Evolutionary conservation across 2,113 vertebrate genomes (phyloP), one percentile per base, ranked within the genome.

Genomic region (Channa maculata): DNA sequence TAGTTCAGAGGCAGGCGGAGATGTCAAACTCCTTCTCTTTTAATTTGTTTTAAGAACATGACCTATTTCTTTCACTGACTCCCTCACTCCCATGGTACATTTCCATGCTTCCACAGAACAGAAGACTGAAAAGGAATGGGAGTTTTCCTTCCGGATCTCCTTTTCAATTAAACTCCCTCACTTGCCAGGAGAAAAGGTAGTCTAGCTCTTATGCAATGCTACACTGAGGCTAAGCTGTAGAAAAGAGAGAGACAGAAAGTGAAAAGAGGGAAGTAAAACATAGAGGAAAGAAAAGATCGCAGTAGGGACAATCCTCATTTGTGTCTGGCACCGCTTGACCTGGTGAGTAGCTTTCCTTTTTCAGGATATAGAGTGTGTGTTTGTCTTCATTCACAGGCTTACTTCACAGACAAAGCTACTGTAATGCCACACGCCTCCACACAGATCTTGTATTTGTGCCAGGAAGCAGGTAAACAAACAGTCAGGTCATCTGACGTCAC

Each of bases 101-200:
- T 80, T 87, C 82, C 49, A 38, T 74, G 87, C 84, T 80, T 89
- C 88, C 74, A 86, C 73, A 84, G 77, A 90, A 86, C 58, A 76
- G 74, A 79, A 80, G 77, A 65, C 80, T 83, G 83, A 82, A 91
- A 77, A 85, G 77, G 61, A 90, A 88, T 77, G 77, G 79, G 84
- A 87, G 82, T 86, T 92, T 90, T 91, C 84, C 87, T 83, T 87
- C 87, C 82, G 75, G 86, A 86, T 85, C 85, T 89, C 69, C 84
- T 87, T 90, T 91, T 91, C 90, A 91, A 91, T 92, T 89, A 92
- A 88, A 88, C 80, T 76, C 69, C 45, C 48, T 79, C 2, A 11
- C 75, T 75, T 82, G 83, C 85, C 81, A 71, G 71, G 67, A 84
- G 84, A 80, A 79, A 78, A 87, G 69, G 65, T 51, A 54, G 83